Conservation (phyloP, 2,797 vertebrate species). For the Setipinna tenuifilis region DNA sequence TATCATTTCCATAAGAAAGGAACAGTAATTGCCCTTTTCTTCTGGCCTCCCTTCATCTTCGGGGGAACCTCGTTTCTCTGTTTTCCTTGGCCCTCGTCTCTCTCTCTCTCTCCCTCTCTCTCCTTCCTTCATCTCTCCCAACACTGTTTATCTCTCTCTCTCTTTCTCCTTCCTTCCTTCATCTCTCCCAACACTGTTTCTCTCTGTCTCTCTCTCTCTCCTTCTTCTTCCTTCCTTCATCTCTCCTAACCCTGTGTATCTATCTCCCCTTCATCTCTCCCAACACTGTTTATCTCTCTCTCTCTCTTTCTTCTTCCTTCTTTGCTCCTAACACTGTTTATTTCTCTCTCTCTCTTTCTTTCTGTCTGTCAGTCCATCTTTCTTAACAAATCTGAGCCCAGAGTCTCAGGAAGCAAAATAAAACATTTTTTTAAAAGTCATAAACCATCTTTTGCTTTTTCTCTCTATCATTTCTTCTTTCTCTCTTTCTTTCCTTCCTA, state of each 20-base stretch:
- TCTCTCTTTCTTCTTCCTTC: neutral
- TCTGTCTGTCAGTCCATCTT: neutral
- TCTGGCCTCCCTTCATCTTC: slow-evolving; percentile 79
- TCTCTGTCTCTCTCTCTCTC: neutral
- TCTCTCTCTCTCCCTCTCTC: slow-evolving; percentile 44
- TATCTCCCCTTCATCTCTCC: slow-evolving; percentile 14
- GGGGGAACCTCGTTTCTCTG: slow-evolving; percentile 59
- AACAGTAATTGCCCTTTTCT: slow-evolving; percentile 83
- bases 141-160: neutral
- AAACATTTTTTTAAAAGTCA: neutral
- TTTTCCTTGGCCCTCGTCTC: slow-evolving; percentile 45
- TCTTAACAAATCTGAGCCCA: neutral
- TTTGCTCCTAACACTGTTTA: neutral
- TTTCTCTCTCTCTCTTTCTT: neutral
- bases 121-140: slow-evolving; percentile 23
- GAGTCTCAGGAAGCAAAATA: neutral
- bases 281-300: neutral
- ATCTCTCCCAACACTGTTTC: no score
- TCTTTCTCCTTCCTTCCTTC: neutral
- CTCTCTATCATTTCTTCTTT: neutral
- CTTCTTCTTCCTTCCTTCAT: neutral
- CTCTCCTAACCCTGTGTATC: neutral
- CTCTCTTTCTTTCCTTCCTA: neutral
- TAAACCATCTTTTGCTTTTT: neutral
- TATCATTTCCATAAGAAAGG: slow-evolving; percentile 86